Evolutionary conservation across 2,113 vertebrate species (phyloP).

Genomic region (Pachypanchax playfairii): DNA sequence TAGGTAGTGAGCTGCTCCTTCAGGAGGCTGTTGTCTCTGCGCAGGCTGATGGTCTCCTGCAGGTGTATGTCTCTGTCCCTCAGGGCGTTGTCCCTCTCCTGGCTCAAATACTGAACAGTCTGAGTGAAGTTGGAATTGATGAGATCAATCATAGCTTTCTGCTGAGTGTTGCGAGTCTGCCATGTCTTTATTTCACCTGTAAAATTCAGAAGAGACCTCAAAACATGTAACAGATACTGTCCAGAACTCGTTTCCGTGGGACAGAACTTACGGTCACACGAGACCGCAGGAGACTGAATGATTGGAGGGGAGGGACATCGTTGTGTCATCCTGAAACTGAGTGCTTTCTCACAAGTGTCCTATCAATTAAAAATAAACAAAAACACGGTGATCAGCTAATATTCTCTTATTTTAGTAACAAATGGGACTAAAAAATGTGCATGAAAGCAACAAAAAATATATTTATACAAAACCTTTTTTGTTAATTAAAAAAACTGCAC

Average conservation of each 20-base stretch:
- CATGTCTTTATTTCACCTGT: constrained; percentile 58
- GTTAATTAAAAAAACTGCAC: background rate
- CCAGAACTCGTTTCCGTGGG: no score
- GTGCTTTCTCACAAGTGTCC: constrained; percentile 26
- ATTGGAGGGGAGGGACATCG: background rate
- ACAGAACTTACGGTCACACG: constrained; percentile 52
- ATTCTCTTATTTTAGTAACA: background rate
- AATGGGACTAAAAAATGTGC: background rate
- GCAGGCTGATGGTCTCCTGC: constrained; percentile 31
- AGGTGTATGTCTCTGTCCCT: constrained; percentile 53
- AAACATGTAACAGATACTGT: no score
- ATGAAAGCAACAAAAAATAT: background rate
- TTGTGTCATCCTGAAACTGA: background rate
- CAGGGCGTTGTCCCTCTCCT: constrained; percentile 59
- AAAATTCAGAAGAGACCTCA: background rate
- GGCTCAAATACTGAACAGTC: constrained; percentile 52
- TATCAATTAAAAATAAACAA: background rate
- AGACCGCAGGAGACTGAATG: accelerated
- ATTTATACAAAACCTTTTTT: background rate
- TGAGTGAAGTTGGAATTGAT: constrained; percentile 75
- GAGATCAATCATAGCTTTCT: constrained; percentile 54
- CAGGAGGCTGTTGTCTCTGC: constrained; percentile 58
- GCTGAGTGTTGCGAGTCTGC: constrained; percentile 57
- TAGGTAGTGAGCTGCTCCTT: constrained; percentile 65
- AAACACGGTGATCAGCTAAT: background rate